Percentiles rank a stretch among this genome's conserved stretches.
phyloP scores from a whole-genome alignment of 64 coral and sea anemone genomes.

The Stylophora pistillata region DNA sequence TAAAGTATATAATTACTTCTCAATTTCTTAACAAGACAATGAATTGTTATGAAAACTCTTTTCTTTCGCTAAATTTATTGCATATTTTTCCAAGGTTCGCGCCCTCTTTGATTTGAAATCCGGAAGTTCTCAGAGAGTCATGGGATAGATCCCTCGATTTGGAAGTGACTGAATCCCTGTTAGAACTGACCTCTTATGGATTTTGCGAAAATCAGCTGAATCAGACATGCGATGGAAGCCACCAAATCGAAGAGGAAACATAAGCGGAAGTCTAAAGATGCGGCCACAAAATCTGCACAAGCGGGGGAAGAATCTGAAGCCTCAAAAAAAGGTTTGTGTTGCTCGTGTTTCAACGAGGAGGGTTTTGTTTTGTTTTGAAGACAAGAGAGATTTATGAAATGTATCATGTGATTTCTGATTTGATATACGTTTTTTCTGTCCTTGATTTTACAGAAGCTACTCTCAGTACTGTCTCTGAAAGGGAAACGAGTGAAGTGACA shows the following conservation, averaged over 20 bases:
- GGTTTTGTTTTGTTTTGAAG: not conserved
- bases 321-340: constrained; percentile 23
- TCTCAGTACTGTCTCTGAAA: not conserved
- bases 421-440: not conserved
- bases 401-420: constrained; percentile 1
- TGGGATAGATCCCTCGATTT: constrained; percentile 14
- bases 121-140: constrained; percentile 33
- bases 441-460: constrained; percentile 11
- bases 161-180: not conserved
- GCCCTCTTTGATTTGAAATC: constrained; percentile 5
- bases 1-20: no score
- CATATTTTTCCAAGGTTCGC: not conserved
- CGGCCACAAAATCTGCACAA: not conserved
- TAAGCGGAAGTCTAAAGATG: constrained; percentile 27
- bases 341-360: no score
- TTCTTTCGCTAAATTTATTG: not conserved
- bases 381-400: not conserved
- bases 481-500: not conserved
- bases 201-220: not conserved
- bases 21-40: no score
- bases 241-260: constrained; percentile 57
- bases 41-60: no score
- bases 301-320: constrained; percentile 2
- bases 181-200: not conserved
- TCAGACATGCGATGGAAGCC: constrained; percentile 54